These are phyloP conservation scores for Arothron firmamentum DNA, from an alignment of 2,113 vertebrate genomes.

Conservation along the genomic window DNA sequence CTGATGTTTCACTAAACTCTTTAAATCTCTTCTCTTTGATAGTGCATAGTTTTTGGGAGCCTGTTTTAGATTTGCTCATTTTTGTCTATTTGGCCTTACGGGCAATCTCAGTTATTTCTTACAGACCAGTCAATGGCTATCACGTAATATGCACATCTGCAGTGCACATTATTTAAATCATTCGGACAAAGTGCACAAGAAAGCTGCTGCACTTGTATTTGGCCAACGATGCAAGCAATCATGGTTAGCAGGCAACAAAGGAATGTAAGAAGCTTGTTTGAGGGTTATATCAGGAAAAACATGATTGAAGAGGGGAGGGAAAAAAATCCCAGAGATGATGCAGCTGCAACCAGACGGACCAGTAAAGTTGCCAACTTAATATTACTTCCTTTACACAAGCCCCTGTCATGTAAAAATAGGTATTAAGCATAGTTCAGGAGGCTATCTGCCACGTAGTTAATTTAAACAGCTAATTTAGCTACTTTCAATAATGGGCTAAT, in stretches of 20 bases:
- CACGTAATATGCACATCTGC: constrained; percentile 5
- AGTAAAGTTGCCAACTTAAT: too few relatives aligned
- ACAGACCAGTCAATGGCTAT: background rate
- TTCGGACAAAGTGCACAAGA: background rate
- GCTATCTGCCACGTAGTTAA: too few relatives aligned
- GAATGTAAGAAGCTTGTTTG: background rate
- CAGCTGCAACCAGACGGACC: background rate
- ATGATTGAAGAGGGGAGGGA: too few relatives aligned
- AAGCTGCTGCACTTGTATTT: background rate
- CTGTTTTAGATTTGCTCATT: background rate
- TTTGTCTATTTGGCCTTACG: background rate
- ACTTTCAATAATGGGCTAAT: too few relatives aligned
- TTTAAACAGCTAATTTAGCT: too few relatives aligned
- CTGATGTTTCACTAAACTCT: background rate
- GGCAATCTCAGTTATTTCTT: background rate
- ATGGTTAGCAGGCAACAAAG: constrained; percentile 46
- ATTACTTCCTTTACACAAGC: too few relatives aligned
- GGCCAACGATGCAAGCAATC: constrained; percentile 7
- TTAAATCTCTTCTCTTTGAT: background rate
- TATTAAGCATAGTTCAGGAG: too few relatives aligned
- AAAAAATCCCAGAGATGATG: too few relatives aligned
- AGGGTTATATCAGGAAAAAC: too few relatives aligned
- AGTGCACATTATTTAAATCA: background rate
- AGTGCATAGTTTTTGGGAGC: too few relatives aligned
- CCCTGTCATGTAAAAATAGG: too few relatives aligned